Conservation (phyloP, 1,140 invertebrate species). For the Chionoecetes opilio region DNA sequence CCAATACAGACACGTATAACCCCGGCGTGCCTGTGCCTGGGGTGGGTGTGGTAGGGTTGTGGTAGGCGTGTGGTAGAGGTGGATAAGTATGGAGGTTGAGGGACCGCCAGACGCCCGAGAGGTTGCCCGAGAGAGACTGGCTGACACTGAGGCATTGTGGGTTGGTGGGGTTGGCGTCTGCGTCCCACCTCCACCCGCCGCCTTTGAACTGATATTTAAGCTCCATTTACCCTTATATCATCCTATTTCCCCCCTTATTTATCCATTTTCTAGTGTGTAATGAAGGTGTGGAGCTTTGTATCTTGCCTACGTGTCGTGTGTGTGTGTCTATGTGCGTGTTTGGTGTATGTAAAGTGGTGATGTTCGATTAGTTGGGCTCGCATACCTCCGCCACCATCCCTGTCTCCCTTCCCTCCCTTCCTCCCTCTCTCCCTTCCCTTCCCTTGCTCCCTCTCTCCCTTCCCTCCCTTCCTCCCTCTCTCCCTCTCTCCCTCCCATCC, state of each 20-base stretch:
- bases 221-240: neutral
- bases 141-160: slow-evolving; percentile 17
- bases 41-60: neutral
- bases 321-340: neutral
- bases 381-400: neutral
- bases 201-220: neutral
- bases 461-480: too few relatives aligned
- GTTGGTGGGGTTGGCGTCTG: neutral
- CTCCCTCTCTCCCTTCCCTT: too few relatives aligned
- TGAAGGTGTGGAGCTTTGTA: neutral
- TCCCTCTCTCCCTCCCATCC: neutral
- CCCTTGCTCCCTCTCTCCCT: too few relatives aligned
- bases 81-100: neutral
- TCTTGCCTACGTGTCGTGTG: neutral
- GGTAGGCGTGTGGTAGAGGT: neutral
- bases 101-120: neutral
- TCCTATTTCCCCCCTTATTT: neutral
- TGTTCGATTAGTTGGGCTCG: neutral
- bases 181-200: neutral
- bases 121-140: neutral
- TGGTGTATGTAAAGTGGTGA: neutral
- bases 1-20: neutral
- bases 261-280: neutral
- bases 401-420: too few relatives aligned
- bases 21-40: too few relatives aligned